Evolutionary conservation across 1,140 invertebrate species (phyloP).

Genomic region (Heliconius hermathena): DNA sequence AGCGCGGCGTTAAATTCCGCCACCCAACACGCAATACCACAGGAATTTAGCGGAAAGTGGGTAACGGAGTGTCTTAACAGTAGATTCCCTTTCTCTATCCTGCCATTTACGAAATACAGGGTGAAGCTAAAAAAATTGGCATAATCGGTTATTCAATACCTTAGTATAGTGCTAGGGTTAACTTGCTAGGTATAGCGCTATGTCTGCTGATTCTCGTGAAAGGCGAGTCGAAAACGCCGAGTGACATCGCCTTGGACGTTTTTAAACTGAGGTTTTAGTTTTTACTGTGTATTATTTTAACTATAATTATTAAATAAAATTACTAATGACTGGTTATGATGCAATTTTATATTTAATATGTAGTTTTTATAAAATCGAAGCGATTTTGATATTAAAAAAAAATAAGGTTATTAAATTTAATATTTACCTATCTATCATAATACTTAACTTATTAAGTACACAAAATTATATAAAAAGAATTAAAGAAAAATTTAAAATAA

Average conservation of each 20-base stretch:
- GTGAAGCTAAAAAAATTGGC: too few species aligned
- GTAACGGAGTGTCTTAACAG: too few species aligned
- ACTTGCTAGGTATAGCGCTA: constrained; percentile 35
- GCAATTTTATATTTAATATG: too few species aligned
- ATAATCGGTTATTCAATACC: not conserved
- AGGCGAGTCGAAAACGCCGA: constrained; percentile 52
- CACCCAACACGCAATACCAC: too few species aligned
- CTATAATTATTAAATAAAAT: not conserved
- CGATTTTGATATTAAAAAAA: too few species aligned
- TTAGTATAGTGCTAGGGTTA: constrained; percentile 6
- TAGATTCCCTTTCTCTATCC: too few species aligned
- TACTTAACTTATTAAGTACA: not conserved
- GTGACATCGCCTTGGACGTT: not conserved
- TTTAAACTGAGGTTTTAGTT: not conserved
- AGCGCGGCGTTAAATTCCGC: too few species aligned
- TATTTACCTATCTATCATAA: not conserved
- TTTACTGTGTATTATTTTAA: not conserved
- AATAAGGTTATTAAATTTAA: not conserved
- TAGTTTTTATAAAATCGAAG: too few species aligned
- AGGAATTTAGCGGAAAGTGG: too few species aligned
- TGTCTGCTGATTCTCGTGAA: constrained; percentile 57
- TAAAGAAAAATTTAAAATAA: not conserved
- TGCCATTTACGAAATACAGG: too few species aligned
- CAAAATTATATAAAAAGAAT: not conserved
- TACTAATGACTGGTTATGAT: too few species aligned